Base-by-base conservation (phyloP, 2,888 invertebrate genomes). In the Maniola hyperantus region DNA sequence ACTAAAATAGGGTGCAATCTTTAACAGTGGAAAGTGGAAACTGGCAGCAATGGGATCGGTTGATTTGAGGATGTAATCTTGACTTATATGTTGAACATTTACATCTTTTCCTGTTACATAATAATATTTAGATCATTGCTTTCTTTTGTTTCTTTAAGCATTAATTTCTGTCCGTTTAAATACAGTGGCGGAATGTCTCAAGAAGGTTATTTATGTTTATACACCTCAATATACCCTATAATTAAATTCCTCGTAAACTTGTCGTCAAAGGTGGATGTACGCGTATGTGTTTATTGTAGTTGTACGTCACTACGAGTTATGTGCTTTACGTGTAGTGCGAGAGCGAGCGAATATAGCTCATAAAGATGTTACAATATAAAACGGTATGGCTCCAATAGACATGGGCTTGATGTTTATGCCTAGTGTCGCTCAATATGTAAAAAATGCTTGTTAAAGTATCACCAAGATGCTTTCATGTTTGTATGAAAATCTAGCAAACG, bases 201-300 rank as follows among this genome's bases (percentile, higher is more conserved):
- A 20, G 57, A 20, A 55, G n/a, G 54, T 50, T 44, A 53, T 55
- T 13, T 50, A 53, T 67, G 39, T 48, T 39, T 64, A 36, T 13
- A 34, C 59, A 64, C 60, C 36, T 67, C 55, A 55, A 66, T 62
- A 36, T 66, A 48, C 55, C 20, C 39, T n/a, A 51, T 68, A 72
- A 73, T 73, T 73, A 73, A 70, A 69, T 70, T 68, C 68, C 68
- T 53, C 39, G 53, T 67, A 36, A 66, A 62, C 44, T 64, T 55
- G 53, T 42, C 65, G 65, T 65, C 50, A 55, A 44, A 46, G 50
- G 65, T 61, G n/a, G 39, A n/a, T 39, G 7, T 34, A 18, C 34
- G 54, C n/a, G 15, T 34, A 51, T 62, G 61, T 42, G 64, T 63
- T 65, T 62, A 54, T 61, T 57, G 64, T 62, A 62, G 67, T 65